Evolutionary conservation across 2,888 invertebrate species (phyloP).

Genomic region (Nineta flava): DNA sequence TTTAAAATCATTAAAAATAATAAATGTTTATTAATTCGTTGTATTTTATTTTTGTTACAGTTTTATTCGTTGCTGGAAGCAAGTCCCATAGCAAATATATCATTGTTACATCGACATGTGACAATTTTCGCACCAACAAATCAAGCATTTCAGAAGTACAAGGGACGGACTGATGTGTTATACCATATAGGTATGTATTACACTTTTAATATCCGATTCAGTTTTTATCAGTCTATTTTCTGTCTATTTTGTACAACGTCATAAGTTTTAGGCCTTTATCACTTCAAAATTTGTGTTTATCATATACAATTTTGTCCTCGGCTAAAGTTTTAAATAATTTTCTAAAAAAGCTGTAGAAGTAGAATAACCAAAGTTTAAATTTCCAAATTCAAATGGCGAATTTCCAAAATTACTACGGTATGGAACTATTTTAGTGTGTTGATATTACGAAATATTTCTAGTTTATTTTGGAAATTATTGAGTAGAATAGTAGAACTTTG

Average conservation of each 20-base stretch:
- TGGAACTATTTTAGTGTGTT: no score
- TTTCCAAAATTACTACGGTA: no score
- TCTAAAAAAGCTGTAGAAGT: no score
- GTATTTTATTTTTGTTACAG: conserved; percentile 36
- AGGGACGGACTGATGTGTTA: conserved; percentile 38
- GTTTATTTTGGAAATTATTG: no score
- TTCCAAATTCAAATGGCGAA: no score
- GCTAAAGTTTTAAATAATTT: no score
- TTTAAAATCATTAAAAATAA: neutral
- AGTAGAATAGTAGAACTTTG: no score
- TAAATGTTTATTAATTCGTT: no score
- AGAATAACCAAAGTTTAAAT: no score
- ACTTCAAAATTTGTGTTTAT: no score
- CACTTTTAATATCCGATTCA: conserved; percentile 1
- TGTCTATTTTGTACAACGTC: neutral
- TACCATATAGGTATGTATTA: conserved; percentile 72
- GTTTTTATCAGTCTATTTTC: neutral
- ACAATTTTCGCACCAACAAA: conserved; percentile 86
- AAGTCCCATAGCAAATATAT: conserved; percentile 55
- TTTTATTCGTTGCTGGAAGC: conserved; percentile 60
- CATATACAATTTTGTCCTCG: no score
- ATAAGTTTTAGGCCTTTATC: neutral
- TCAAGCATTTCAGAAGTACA: conserved; percentile 60
- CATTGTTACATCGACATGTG: conserved; percentile 54
- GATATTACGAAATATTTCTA: no score